Conservation (phyloP, 2,888 invertebrate genomes). For the Hypena proboscidalis region DNA sequence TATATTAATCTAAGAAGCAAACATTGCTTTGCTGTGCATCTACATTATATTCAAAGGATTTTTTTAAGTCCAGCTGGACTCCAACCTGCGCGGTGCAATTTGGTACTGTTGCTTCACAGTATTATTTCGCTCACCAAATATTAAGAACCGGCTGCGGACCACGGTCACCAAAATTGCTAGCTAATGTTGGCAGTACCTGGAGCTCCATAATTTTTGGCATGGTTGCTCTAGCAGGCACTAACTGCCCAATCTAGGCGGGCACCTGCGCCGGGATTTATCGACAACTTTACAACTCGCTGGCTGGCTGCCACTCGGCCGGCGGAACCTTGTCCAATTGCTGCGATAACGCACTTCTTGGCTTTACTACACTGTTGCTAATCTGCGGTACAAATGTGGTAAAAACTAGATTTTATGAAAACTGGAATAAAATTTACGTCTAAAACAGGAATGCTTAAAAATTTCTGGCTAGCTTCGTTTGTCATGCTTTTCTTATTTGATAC, state of each 20-base stretch:
- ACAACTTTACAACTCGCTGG: conserved; percentile 62
- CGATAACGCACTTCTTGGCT: conserved; percentile 32
- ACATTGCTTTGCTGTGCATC: no score
- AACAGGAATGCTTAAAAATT: no score
- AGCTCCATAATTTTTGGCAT: conserved; percentile 38
- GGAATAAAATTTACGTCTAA: neutral
- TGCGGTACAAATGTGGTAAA: conserved; percentile 2
- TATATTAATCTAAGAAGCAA: no score
- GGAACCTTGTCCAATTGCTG: conserved; percentile 35
- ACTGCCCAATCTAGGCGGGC: conserved; percentile 34
- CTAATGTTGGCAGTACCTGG: conserved; percentile 24
- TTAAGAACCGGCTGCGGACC: no score
- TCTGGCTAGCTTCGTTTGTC: no score
- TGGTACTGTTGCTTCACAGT: no score
- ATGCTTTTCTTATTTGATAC: no score
- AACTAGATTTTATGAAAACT: neutral
- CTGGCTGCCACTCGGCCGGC: conserved; percentile 57
- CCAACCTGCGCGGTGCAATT: no score
- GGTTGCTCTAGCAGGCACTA: conserved; percentile 23
- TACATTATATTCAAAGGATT: no score
- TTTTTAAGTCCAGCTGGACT: no score
- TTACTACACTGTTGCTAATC: conserved; percentile 28
- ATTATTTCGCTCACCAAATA: no score
- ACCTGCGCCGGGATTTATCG: conserved; percentile 64
- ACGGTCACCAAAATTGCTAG: neutral